These are phyloP conservation scores for Leptobrachium leishanense DNA, from an alignment of 2,113 vertebrate species.

Conservation along the genomic window DNA sequence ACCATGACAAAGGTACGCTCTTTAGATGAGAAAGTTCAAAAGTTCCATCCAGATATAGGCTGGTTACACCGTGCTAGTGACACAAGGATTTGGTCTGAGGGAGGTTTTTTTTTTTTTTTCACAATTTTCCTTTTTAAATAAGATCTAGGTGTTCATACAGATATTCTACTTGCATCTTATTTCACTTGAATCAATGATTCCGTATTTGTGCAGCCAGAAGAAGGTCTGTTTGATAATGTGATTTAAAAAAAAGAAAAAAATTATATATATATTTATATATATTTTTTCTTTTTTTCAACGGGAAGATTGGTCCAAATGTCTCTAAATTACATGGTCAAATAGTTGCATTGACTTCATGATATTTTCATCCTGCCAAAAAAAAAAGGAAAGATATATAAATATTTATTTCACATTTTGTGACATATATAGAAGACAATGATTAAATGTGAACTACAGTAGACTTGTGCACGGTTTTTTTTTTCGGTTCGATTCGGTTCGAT, in stretches of 20 bases:
- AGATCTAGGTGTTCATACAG: slow-evolving; percentile 4
- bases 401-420: no score
- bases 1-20: neutral
- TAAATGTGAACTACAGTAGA: no score
- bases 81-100: neutral
- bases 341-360: no score
- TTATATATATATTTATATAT: no score
- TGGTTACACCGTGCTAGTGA: neutral
- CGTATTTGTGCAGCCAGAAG: slow-evolving; percentile 45
- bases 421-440: no score
- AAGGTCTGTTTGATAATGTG: slow-evolving; percentile 24
- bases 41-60: neutral
- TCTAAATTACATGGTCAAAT: no score
- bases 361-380: no score
- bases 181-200: slow-evolving; percentile 10
- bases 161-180: slow-evolving; percentile 35
- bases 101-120: neutral
- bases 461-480: no score
- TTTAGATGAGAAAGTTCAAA: neutral
- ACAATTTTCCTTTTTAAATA: slow-evolving; percentile 1
- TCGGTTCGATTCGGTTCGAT: no score
- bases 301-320: no score
- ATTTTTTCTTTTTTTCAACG: neutral
- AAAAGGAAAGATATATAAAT: no score
- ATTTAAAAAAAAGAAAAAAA: neutral